Conservation (phyloP, 2,797 vertebrate species). For the Florisuga fusca region DNA sequence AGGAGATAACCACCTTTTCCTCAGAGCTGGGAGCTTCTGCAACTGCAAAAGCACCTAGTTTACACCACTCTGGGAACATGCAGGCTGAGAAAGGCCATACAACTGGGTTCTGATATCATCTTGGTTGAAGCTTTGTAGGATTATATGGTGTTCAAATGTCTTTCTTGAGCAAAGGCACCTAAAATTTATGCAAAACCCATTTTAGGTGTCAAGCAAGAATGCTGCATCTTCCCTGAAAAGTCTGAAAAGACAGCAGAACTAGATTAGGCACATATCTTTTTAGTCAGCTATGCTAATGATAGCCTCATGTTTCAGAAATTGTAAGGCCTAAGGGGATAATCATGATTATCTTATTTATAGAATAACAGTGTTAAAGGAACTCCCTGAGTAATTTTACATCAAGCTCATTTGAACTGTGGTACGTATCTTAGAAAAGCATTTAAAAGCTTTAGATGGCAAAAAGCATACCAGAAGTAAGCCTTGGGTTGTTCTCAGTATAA, state of each 20-base stretch:
- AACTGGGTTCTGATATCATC: background rate
- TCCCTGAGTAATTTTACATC: background rate
- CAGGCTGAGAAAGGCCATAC: background rate
- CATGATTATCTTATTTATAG: background rate
- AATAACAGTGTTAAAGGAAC: background rate
- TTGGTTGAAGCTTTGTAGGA: background rate
- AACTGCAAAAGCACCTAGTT: background rate
- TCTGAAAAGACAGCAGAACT: background rate
- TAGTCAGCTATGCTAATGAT: background rate
- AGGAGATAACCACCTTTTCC: background rate
- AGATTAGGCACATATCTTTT: background rate
- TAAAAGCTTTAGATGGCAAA: background rate
- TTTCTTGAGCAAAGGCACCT: background rate
- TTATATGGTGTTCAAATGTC: background rate
- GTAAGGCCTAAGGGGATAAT: background rate
- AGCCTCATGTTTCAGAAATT: background rate
- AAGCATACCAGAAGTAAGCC: background rate
- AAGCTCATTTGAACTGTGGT: background rate
- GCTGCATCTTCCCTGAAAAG: background rate
- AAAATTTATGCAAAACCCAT: background rate
- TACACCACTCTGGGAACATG: rapidly evolving
- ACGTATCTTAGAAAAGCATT: background rate
- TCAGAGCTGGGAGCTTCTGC: background rate
- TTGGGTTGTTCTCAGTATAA: background rate
- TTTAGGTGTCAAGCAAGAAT: background rate